Evolutionary conservation across 2,113 vertebrate genomes (phyloP).

Genomic region (Ceratotherium simum): DNA sequence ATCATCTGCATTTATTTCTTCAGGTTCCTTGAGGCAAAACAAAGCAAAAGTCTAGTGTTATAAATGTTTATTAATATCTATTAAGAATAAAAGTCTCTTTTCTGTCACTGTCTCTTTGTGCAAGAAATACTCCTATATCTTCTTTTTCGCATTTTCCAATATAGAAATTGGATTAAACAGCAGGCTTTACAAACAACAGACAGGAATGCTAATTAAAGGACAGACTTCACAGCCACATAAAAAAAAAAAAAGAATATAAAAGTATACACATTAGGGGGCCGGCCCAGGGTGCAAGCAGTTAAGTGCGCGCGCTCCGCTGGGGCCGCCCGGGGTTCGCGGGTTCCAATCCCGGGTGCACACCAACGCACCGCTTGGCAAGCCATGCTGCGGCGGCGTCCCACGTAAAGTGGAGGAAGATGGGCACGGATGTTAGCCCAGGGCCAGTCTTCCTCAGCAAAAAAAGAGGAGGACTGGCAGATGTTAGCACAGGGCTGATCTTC

Average conservation of each 20-base stretch:
- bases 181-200: conserved; percentile 66
- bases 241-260: not conserved
- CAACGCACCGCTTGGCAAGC: too few species aligned
- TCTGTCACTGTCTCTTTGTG: not conserved
- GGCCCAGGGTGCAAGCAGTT: too few species aligned
- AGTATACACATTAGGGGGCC: not conserved
- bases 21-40: conserved; percentile 89
- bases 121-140: not conserved
- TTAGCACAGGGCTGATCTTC: too few species aligned
- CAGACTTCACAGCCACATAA: conserved; percentile 31
- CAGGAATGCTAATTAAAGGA: conserved; percentile 70
- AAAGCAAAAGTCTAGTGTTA: conserved; percentile 13
- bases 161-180: conserved; percentile 60
- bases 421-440: too few species aligned
- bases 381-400: too few species aligned
- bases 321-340: too few species aligned
- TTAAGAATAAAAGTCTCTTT: not conserved
- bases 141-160: not conserved
- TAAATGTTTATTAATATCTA: not conserved
- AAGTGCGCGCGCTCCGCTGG: too few species aligned
- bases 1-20: conserved; percentile 94
- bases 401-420: too few species aligned
- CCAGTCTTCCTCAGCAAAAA: too few species aligned
- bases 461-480: too few species aligned
- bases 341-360: too few species aligned